Conservation (phyloP, 2,797 vertebrate genomes). For the Pteropus rufus region DNA sequence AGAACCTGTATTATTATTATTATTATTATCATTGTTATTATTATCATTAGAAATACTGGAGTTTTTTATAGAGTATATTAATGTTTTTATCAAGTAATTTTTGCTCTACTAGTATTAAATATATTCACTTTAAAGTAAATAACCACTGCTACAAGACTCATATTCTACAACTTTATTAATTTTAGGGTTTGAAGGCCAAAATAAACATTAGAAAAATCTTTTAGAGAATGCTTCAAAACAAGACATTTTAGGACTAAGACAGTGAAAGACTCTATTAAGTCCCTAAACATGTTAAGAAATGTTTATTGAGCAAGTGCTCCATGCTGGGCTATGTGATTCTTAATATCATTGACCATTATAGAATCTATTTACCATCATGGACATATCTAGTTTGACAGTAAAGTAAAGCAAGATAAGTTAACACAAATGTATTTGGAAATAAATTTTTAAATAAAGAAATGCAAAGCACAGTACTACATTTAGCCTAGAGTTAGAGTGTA, state of each 20-base stretch:
- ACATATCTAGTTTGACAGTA: not conserved
- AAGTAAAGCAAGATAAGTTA: not conserved
- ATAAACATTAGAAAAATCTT: not conserved
- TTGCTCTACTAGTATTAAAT: not conserved
- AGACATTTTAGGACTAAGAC: not conserved
- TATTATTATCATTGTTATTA: not conserved
- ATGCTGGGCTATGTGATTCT: not conserved
- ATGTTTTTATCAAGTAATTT: not conserved
- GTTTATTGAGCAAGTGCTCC: not conserved
- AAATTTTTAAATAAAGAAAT: slow-evolving; percentile 17
- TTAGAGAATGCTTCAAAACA: not conserved
- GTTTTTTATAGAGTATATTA: not conserved
- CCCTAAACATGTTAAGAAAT: not conserved
- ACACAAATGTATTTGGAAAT: not conserved
- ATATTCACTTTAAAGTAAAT: not conserved
- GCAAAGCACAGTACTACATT: not conserved
- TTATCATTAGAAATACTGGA: not conserved
- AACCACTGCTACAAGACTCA: not conserved
- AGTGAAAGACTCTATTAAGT: not conserved
- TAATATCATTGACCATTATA: not conserved
- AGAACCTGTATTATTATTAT: not conserved
- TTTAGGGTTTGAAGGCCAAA: not conserved
- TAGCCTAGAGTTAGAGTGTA: not conserved
- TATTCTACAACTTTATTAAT: slow-evolving; percentile 12
- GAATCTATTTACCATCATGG: not conserved